Conservation (phyloP, 2,888 invertebrate species). For the Malachius bipustulatus region DNA sequence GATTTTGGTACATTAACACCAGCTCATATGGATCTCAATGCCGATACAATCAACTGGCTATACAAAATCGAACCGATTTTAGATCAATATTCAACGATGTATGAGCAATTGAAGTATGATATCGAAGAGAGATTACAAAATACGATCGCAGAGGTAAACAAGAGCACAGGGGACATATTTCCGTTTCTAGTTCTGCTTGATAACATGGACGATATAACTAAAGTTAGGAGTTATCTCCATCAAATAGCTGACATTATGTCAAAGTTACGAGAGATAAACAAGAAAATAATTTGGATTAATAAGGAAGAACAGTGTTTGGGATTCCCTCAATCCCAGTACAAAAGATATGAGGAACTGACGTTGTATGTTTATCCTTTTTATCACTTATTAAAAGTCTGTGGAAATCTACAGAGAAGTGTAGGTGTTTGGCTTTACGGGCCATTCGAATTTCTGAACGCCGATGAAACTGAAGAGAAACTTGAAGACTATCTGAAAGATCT, state of each 20-base stretch:
- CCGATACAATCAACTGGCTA: constrained; percentile 75
- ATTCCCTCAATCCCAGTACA: constrained; percentile 63
- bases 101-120: constrained; percentile 70
- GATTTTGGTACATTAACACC: constrained; percentile 63
- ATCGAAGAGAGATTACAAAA: constrained; percentile 70
- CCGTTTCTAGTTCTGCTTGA: constrained; percentile 67
- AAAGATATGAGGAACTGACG: constrained; percentile 68
- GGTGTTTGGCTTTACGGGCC: constrained; percentile 88
- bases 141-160: constrained; percentile 56
- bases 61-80: constrained; percentile 69
- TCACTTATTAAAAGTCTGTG: constrained; percentile 52
- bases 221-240: constrained; percentile 67
- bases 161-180: constrained; percentile 57
- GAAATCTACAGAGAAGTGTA: constrained; percentile 67
- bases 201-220: constrained; percentile 70
- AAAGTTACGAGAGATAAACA: constrained; percentile 61
- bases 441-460: constrained; percentile 73
- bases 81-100: constrained; percentile 64
- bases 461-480: constrained; percentile 65
- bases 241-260: constrained; percentile 65
- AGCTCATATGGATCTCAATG: constrained; percentile 68
- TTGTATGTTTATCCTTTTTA: constrained; percentile 59
- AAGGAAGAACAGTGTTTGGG: constrained; percentile 79
- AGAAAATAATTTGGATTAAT: constrained; percentile 75
- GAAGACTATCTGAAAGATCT: constrained; percentile 73